Evolutionary conservation across 2,113 vertebrate genomes (phyloP), one percentile per base, ranked within the genome.

Genomic region (Arvicanthis niloticus): DNA sequence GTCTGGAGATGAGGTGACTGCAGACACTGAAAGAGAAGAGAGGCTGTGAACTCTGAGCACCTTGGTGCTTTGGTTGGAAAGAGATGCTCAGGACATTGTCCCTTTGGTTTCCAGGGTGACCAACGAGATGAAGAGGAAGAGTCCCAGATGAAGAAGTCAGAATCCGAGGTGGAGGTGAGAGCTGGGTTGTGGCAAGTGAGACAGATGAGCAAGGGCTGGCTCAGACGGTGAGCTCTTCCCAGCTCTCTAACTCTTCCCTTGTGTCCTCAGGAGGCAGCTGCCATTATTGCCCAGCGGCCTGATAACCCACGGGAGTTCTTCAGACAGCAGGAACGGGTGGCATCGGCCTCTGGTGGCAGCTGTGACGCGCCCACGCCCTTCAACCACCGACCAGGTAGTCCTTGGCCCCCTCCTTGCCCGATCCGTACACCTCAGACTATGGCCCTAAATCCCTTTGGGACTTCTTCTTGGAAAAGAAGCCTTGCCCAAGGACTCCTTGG

Each of bases 281-380:
- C 99, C 97, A 99, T 99, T 97, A 99, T 99, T 3, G 99, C 99
- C 91, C 99, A 99, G 98, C 98, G 99, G 51, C 99, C 99, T 0
- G 99, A 99, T 97, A 99, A 99, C 98, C 99, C 99, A 0, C 98
- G 99, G 60, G 99, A 99, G 95, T 99, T 99, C 97, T 99, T 99
- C 98, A 99, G 99, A 98, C 99, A 99, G 98, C 99, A 99, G 97
- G 99, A 99, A 98, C 98, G 99, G 97, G 99, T 99, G 48, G 98
- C 99, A 7, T 98, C 99, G 0, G 98, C 98, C 65, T 98, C 97
- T 0, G 88, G 82, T 68, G 98, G 98, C 98, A 99, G 99, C 48
- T 98, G 99, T 0, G 99, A 99, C 3, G 96, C 97, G 31, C 7
- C 98, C 77, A 99, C 99, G 0, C 99, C 99, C 34, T 98, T 99